Evolutionary conservation across 35 echinoderm and acorn worm genomes (phyloP).

Genomic region (Stichopus chloronotus): DNA sequence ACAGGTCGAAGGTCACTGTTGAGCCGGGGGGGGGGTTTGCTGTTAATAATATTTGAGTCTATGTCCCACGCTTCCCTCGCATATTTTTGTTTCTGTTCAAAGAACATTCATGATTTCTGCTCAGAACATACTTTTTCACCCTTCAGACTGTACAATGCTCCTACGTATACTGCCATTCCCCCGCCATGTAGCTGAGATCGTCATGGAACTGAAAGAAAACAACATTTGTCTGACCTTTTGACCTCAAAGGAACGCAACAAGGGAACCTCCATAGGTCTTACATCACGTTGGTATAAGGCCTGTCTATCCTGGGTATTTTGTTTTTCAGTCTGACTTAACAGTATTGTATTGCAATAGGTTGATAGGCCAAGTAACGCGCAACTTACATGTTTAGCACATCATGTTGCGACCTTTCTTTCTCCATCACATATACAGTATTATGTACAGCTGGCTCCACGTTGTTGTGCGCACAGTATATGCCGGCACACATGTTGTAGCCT

Average conservation of each 20-base stretch:
- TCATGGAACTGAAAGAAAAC: slow-evolving; percentile 29
- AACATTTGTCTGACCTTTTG: slow-evolving; percentile 54
- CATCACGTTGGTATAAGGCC: slow-evolving; percentile 20
- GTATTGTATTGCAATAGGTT: slow-evolving; percentile 45
- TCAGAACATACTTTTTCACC: neutral
- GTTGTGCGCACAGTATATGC: neutral
- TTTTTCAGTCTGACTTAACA: slow-evolving; percentile 13
- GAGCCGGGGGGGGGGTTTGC: neutral
- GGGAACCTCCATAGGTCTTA: slow-evolving; percentile 21
- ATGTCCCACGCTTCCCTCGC: too few species aligned
- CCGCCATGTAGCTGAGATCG: neutral
- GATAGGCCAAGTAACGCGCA: slow-evolving; percentile 32
- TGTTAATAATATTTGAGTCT: too few species aligned
- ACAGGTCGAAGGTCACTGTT: neutral
- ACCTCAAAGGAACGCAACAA: slow-evolving; percentile 11
- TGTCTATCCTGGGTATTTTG: slow-evolving; percentile 10
- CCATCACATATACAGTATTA: neutral
- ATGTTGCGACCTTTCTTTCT: neutral
- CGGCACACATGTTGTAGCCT: slow-evolving; percentile 3
- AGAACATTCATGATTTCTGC: slow-evolving; percentile 10
- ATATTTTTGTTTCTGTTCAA: neutral
- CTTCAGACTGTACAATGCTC: neutral
- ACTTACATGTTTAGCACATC: neutral
- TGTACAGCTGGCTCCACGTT: neutral
- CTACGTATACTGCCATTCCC: neutral